Evolutionary conservation across 2,113 vertebrate species (phyloP).

Genomic region (Orcinus orca): DNA sequence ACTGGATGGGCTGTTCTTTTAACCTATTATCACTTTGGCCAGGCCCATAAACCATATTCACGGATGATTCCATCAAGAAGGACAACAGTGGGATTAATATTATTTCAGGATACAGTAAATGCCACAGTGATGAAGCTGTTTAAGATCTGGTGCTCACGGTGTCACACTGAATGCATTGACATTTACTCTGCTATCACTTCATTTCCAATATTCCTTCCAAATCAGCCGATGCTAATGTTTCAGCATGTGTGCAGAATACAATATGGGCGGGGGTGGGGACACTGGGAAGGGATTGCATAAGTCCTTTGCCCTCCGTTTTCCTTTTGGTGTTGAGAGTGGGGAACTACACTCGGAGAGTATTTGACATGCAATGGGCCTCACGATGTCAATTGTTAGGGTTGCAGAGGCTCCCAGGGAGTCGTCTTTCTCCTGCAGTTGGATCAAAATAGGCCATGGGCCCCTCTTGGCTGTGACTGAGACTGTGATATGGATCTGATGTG

Average conservation of each 20-base stretch:
- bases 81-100: conserved; percentile 89
- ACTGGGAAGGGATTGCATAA: conserved; percentile 52
- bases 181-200: conserved; percentile 91
- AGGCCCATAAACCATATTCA: conserved; percentile 90
- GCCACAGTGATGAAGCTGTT: conserved; percentile 88
- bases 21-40: conserved; percentile 89
- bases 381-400: neutral
- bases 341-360: neutral
- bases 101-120: conserved; percentile 90
- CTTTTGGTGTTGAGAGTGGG: conserved; percentile 22
- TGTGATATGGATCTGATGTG: neutral
- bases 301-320: conserved; percentile 33
- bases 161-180: conserved; percentile 92
- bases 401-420: neutral
- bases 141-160: conserved; percentile 86
- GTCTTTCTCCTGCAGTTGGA: neutral
- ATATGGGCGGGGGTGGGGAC: conserved; percentile 66
- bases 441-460: neutral
- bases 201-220: conserved; percentile 89
- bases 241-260: conserved; percentile 83
- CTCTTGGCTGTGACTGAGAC: neutral
- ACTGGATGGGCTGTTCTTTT: conserved; percentile 87
- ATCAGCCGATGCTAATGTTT: conserved; percentile 88
- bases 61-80: conserved; percentile 89
- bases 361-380: neutral